Percentiles rank a stretch among this genome's conserved stretches.
Conservation (phyloP, 37 sponge, comb jelly and placozoan genomes). For the Corticium candelabrum region DNA sequence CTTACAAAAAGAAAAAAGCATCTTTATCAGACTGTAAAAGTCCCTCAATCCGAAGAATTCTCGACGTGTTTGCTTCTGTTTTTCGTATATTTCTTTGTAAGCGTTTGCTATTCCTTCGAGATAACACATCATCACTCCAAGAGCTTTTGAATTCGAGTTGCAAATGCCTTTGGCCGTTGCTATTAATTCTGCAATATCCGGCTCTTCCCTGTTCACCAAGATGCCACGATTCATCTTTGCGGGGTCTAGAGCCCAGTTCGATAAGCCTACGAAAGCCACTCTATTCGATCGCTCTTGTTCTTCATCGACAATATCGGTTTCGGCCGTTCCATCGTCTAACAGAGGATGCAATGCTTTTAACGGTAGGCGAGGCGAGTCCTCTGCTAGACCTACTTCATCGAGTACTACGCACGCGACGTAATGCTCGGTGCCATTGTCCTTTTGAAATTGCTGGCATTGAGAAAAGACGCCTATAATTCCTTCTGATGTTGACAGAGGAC, state of each 20-base stretch:
- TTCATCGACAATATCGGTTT: slow-evolving; percentile 28
- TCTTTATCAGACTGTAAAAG: slow-evolving; percentile 90
- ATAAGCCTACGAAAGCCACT: slow-evolving; percentile 80
- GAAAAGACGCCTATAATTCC: slow-evolving; percentile 68
- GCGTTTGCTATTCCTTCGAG: slow-evolving; percentile 29
- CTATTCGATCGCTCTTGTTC: background rate
- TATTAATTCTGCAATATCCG: slow-evolving; percentile 42
- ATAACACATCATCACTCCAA: background rate
- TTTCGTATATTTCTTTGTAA: slow-evolving; percentile 19
- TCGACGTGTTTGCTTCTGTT: slow-evolving; percentile 3
- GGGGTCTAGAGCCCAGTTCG: slow-evolving; percentile 90
- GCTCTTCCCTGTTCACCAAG: slow-evolving; percentile 67
- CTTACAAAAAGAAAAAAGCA: slow-evolving; percentile 74
- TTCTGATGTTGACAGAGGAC: slow-evolving; percentile 74
- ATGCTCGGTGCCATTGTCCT: slow-evolving; percentile 23
- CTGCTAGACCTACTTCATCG: slow-evolving; percentile 88
- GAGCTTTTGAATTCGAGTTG: background rate
- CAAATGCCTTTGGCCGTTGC: slow-evolving; percentile 43
- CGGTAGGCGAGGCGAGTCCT: slow-evolving; percentile 78
- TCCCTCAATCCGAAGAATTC: slow-evolving; percentile 93
- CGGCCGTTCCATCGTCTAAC: slow-evolving; percentile 71
- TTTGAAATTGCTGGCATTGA: slow-evolving; percentile 41
- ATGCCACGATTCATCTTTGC: slow-evolving; percentile 90
- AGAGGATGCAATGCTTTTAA: slow-evolving; percentile 84
- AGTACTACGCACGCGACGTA: slow-evolving; percentile 77